phyloP scores from a whole-genome alignment of 1,140 invertebrate species.

The Holcopasites calliopsidis region DNA sequence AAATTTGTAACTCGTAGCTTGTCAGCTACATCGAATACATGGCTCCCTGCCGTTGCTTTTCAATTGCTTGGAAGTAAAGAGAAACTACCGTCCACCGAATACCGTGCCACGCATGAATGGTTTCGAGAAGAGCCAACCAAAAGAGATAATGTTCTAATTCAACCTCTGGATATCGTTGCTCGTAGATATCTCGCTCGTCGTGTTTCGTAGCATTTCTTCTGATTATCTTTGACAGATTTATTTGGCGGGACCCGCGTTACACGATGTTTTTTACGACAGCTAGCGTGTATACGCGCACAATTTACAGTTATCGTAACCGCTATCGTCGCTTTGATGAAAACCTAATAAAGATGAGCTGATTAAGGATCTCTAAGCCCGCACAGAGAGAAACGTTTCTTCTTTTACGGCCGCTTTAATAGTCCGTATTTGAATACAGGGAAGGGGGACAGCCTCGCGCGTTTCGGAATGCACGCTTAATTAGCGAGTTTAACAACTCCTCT shows the following conservation, averaged over 20 bases:
- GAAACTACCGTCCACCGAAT: neutral
- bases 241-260: constrained; percentile 7
- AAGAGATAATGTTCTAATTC: neutral
- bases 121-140: neutral
- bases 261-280: constrained; percentile 17
- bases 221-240: constrained; percentile 21
- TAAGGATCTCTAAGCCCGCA: too few species aligned
- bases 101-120: neutral
- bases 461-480: neutral
- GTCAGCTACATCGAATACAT: too few species aligned
- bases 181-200: neutral
- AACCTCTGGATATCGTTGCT: neutral
- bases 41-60: too few species aligned
- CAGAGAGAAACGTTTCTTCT: too few species aligned
- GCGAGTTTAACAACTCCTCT: constrained; percentile 30
- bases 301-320: too few species aligned
- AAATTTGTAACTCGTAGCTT: too few species aligned
- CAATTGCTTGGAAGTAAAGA: neutral
- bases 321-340: too few species aligned
- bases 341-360: too few species aligned
- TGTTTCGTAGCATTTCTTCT: constrained; percentile 14
- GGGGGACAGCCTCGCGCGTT: neutral
- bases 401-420: too few species aligned
- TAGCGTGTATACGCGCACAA: neutral
- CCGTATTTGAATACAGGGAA: too few species aligned